Percentiles rank a stretch among this genome's conserved stretches.
Evolutionary conservation across 2,797 vertebrate species (phyloP).

Genomic region (Zenarchopterus dispar): DNA sequence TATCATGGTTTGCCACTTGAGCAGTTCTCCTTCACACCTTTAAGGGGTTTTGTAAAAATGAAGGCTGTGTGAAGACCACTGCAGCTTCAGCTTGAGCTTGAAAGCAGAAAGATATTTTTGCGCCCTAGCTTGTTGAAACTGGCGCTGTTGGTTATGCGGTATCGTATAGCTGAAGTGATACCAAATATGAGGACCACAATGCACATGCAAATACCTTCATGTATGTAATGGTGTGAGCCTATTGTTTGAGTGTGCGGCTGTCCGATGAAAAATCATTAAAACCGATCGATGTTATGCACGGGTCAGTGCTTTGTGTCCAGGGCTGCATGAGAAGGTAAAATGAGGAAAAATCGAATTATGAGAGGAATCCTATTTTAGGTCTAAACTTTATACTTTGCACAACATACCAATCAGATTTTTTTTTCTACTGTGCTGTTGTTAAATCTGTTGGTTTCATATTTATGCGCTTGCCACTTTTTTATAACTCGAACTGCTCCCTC

Average conservation of each 20-base stretch:
- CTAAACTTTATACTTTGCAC: too few relatives aligned
- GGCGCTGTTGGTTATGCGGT: neutral
- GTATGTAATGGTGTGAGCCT: too few relatives aligned
- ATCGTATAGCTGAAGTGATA: neutral
- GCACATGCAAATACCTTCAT: too few relatives aligned
- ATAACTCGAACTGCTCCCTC: conserved; percentile 1
- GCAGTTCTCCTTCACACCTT: conserved; percentile 19
- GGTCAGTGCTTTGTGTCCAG: too few relatives aligned
- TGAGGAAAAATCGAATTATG: too few relatives aligned
- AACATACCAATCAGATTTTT: too few relatives aligned
- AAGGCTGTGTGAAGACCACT: conserved; percentile 5
- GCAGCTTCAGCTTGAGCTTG: conserved; percentile 2
- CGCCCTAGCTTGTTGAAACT: neutral
- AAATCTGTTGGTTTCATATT: conserved; percentile 9
- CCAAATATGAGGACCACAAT: neutral
- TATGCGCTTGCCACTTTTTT: neutral
- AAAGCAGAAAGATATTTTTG: neutral
- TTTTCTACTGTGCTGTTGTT: conserved; percentile 10
- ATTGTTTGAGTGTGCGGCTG: too few relatives aligned
- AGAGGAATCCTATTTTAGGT: too few relatives aligned
- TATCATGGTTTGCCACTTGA: conserved; percentile 18
- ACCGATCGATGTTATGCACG: too few relatives aligned
- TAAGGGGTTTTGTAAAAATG: conserved; percentile 24
- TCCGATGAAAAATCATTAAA: too few relatives aligned
- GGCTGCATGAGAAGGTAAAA: too few relatives aligned